Base-by-base conservation (phyloP, 2,113 vertebrate genomes). In the Fregata magnificens region DNA sequence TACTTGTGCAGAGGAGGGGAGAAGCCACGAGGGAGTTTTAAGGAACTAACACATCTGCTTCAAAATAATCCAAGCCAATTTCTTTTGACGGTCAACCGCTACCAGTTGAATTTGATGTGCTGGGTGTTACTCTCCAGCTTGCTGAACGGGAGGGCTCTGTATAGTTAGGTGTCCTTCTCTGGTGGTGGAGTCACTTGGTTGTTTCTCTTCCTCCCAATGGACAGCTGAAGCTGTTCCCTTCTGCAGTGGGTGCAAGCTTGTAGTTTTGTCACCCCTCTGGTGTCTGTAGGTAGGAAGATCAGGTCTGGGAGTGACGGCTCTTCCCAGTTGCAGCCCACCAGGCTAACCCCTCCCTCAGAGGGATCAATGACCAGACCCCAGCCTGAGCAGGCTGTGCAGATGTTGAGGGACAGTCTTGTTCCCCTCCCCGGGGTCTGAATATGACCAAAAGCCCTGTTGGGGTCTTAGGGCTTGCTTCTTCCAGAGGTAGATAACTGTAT, bases 301-400 rank as follows among this genome's bases (percentile, higher is more conserved):
- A 10, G 14, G 6, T 84, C 45, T 50, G 50, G 32, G n/a, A 81
- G 36, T 45, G 56, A 15, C 58, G 40, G 12, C n/a, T 55, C 5
- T 69, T 73, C 28, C 36, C 10, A 69, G 4, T 4, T n/a, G 25
- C 45, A 49, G 29, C 40, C 40, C 22, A 2, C 40, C 18, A 52
- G 38, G 32, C 28, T 79, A 16, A 26, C 21, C n/a, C 16, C 24
- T 5, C 6, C 3, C 16, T 44, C 26, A 4, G 10, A 70, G 50
- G 22, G 16, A 13, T 16, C 0, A 0, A 40, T 53, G 50, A 18
- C 20, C 1, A 2, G 13, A 66, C 22, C 36, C 32, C 49, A 59
- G 42, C 49, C 18, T 5, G 5, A n/a, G 47, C 52, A 82, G 36
- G 17, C 45, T 74, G 5, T 58, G 69, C 32, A 14, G 22, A 7